These are phyloP conservation scores for Helicoverpa assulta DNA, from an alignment of 2,888 invertebrate species.

Conservation along the genomic window DNA sequence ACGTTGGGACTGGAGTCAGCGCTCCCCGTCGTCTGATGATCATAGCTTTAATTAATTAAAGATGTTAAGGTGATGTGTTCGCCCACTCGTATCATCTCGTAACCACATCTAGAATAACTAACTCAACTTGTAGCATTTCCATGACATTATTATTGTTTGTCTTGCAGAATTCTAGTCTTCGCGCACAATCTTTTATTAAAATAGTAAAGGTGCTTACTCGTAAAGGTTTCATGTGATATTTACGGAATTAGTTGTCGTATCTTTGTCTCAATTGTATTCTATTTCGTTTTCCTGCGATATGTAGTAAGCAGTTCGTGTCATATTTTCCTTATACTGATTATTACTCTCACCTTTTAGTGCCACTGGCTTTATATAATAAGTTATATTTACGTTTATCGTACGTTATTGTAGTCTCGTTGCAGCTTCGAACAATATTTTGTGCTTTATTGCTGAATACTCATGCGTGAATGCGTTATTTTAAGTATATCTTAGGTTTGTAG, in stretches of 20 bases:
- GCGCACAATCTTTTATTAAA: conserved; percentile 82
- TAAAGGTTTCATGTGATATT: conserved; percentile 85
- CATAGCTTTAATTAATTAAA: conserved; percentile 83
- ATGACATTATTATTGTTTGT: conserved; percentile 79
- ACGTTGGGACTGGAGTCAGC: conserved; percentile 45
- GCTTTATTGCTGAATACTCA: conserved; percentile 90
- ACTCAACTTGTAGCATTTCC: conserved; percentile 74
- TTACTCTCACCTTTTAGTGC: conserved; percentile 85
- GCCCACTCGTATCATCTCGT: conserved; percentile 57
- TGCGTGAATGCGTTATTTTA: conserved; percentile 88
- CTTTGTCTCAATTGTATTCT: conserved; percentile 72
- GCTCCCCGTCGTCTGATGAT: conserved; percentile 72
- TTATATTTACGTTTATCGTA: conserved; percentile 76
- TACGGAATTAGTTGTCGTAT: conserved; percentile 77
- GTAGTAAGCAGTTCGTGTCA: conserved; percentile 86
- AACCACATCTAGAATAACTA: conserved; percentile 53
- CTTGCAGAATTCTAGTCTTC: conserved; percentile 86
- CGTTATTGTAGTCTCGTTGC: conserved; percentile 86
- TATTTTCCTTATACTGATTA: conserved; percentile 82
- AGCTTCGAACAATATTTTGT: conserved; percentile 88
- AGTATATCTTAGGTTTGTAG: conserved; percentile 79
- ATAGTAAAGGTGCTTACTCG: conserved; percentile 85
- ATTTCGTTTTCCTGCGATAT: conserved; percentile 72
- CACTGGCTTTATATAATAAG: conserved; percentile 85
- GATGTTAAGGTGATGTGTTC: conserved; percentile 62